Percentiles rank a stretch among this genome's conserved stretches.
Conservation (phyloP, 2,113 vertebrate species). For the Leucoraja erinaceus region DNA sequence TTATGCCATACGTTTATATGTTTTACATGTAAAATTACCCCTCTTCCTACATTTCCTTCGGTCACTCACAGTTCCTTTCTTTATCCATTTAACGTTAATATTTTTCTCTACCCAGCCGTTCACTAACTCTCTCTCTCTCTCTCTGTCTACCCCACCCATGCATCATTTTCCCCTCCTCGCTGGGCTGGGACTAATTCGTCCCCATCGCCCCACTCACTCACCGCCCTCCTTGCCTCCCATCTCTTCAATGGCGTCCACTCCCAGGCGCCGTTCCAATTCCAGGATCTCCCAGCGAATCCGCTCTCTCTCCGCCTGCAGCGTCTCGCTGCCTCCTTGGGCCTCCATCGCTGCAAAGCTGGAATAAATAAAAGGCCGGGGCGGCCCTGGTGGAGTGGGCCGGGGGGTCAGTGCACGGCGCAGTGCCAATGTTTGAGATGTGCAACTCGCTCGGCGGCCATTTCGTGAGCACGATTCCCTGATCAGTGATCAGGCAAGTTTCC, state of each 20-base stretch:
- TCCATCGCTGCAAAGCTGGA: not conserved
- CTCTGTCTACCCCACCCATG: not conserved
- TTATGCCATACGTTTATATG: too few species aligned
- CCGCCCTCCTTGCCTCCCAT: not conserved
- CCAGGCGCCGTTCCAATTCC: conserved; percentile 59
- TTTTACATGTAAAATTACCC: not conserved
- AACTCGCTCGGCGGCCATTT: not conserved
- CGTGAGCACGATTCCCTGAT: not conserved
- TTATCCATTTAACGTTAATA: too few species aligned
- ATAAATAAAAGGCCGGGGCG: too few species aligned
- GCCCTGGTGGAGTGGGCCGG: too few species aligned
- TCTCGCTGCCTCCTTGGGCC: conserved; percentile 42
- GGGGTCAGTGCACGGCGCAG: too few species aligned
- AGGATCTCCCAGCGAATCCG: conserved; percentile 61
- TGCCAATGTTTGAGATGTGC: too few species aligned
- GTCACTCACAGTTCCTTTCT: not conserved
- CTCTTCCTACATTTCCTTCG: not conserved
- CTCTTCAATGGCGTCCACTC: conserved; percentile 34
- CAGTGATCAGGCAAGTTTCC: not conserved
- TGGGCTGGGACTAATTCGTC: not conserved
- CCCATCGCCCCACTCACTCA: not conserved
- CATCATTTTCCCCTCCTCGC: not conserved
- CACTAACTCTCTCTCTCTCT: too few species aligned
- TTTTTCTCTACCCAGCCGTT: too few species aligned
- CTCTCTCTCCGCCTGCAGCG: conserved; percentile 54